phyloP scores from a whole-genome alignment of 2,113 vertebrate genomes.

The Thamnophis sirtalis region DNA sequence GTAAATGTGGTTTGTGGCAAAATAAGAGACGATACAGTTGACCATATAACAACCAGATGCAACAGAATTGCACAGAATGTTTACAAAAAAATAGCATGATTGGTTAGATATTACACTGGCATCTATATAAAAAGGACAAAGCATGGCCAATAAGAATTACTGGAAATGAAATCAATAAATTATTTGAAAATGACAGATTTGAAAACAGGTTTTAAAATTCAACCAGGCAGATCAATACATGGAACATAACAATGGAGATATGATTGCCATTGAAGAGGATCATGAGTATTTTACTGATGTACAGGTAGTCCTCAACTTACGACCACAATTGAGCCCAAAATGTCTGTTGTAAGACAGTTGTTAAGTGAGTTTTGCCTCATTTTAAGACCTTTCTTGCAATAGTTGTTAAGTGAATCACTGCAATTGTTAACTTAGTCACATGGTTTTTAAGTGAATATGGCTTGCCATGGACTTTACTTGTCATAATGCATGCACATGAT shows the following conservation, averaged over 20 bases:
- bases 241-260: neutral
- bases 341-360: too few relatives aligned
- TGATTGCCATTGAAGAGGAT: neutral
- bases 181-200: neutral
- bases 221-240: neutral
- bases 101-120: neutral
- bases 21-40: neutral
- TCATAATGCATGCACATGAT: too few relatives aligned
- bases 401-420: too few relatives aligned
- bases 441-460: too few relatives aligned
- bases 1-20: neutral
- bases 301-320: neutral
- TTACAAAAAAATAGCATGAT: neutral
- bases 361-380: too few relatives aligned
- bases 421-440: too few relatives aligned
- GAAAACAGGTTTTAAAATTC: neutral
- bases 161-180: neutral
- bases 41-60: neutral
- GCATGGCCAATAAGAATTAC: neutral
- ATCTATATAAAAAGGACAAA: neutral
- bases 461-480: too few relatives aligned
- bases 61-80: neutral
- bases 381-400: too few relatives aligned
- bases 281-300: neutral
- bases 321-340: too few relatives aligned